Percentiles rank a stretch among this genome's conserved stretches.
Evolutionary conservation across 2,888 invertebrate genomes (phyloP).

Genomic region (Agonopterix heracliana): DNA sequence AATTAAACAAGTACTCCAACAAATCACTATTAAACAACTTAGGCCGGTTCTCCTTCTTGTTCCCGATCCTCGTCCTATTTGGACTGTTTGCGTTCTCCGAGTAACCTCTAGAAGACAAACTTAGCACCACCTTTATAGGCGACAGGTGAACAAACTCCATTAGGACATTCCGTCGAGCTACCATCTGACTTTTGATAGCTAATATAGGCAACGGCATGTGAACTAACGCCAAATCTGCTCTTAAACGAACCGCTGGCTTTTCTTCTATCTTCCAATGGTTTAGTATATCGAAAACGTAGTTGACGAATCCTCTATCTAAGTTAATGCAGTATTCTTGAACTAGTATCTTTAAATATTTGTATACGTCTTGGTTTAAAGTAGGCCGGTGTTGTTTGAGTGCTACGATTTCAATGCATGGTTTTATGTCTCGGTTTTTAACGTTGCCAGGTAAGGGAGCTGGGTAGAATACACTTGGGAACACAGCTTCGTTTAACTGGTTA

Average conservation of each 20-base stretch:
- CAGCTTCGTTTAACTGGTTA: slow-evolving; percentile 83
- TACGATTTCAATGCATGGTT: slow-evolving; percentile 78
- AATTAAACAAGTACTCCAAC: slow-evolving; percentile 78
- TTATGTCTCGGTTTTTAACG: slow-evolving; percentile 35
- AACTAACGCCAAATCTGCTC: slow-evolving; percentile 74
- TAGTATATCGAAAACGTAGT: slow-evolving; percentile 78
- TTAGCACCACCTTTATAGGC: slow-evolving; percentile 77
- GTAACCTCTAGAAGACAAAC: slow-evolving; percentile 72
- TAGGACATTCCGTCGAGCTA: slow-evolving; percentile 53
- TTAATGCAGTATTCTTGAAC: slow-evolving; percentile 82
- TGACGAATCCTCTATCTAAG: slow-evolving; percentile 81
- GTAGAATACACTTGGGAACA: slow-evolving; percentile 81
- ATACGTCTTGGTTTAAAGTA: slow-evolving; percentile 71
- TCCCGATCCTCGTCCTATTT: slow-evolving; percentile 39
- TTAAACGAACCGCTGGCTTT: slow-evolving; percentile 73
- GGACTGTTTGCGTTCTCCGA: slow-evolving; percentile 47
- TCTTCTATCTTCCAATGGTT: slow-evolving; percentile 77
- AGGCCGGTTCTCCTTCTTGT: slow-evolving; percentile 62
- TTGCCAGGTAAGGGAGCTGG: slow-evolving; percentile 75
- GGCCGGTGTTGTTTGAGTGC: slow-evolving; percentile 70
- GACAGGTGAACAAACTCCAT: slow-evolving; percentile 77
- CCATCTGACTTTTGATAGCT: slow-evolving; percentile 57
- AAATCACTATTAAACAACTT: slow-evolving; percentile 76
- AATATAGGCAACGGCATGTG: slow-evolving; percentile 75
- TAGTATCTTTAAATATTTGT: slow-evolving; percentile 78